Percentiles rank a stretch among this genome's conserved stretches.
phyloP scores from a whole-genome alignment of 2,113 vertebrate genomes.

The Ochotona princeps region DNA sequence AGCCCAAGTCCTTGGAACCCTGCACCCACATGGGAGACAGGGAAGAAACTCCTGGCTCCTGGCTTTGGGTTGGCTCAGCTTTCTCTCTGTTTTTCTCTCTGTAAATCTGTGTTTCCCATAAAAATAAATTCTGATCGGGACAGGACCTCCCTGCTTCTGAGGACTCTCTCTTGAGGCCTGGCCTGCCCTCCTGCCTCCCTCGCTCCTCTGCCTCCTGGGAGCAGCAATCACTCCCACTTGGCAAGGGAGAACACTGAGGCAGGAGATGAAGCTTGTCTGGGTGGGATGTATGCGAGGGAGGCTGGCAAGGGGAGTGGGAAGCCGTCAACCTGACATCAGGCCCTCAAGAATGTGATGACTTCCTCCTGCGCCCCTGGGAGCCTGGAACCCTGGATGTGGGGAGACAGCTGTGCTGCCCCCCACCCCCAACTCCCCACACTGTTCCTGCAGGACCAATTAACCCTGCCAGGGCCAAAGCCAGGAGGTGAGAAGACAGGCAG shows the following conservation, averaged over 20 bases:
- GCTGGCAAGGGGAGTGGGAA: neutral
- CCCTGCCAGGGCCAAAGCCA: neutral
- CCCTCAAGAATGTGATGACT: conserved; percentile 79
- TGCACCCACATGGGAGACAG: too few relatives aligned
- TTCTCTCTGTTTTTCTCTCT: too few relatives aligned
- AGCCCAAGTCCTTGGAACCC: too few relatives aligned
- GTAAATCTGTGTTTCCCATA: too few relatives aligned
- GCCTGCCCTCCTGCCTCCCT: neutral
- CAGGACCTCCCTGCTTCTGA: neutral
- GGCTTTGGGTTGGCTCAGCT: too few relatives aligned
- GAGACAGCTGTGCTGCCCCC: conserved; percentile 83
- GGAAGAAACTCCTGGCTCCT: too few relatives aligned
- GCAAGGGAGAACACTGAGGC: neutral
- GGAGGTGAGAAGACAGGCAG: neutral
- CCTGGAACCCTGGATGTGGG: conserved; percentile 77
- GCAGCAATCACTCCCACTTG: neutral
- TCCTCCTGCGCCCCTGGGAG: conserved; percentile 64
- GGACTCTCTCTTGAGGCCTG: neutral
- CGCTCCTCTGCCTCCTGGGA: neutral
- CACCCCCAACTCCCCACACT: neutral
- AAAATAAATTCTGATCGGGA: neutral
- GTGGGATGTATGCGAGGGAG: neutral
- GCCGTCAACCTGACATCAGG: conserved; percentile 71
- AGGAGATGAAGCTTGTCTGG: neutral
- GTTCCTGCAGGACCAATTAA: conserved; percentile 30